Evolutionary conservation across 2,888 invertebrate genomes (phyloP), one percentile per base, ranked within the genome.

Genomic region (Tanytarsus gracilentus): DNA sequence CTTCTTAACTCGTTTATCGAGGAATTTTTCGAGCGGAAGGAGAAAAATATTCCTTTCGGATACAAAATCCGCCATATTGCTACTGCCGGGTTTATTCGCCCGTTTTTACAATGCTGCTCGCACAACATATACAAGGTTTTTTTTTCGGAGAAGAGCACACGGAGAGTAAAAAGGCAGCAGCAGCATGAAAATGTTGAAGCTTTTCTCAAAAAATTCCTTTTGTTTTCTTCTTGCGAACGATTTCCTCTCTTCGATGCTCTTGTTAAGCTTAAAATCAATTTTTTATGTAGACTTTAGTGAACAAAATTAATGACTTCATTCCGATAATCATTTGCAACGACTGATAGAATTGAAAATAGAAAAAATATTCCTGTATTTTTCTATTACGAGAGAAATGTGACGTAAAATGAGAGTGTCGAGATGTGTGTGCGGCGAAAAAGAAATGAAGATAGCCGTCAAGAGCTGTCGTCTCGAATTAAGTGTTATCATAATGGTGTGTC

Each of bases 61-160:
- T 48, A 29, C 58, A 29, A 27, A 48, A 48, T 55, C 58, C 58
- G 58, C 58, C 58, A 58, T 58, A 58, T 58, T 58, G 48, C 58
- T 48, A 58, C 58, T 58, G 58, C 58, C 58, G 58, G 58, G 58
- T 39, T 56, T 56, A n/a, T n/a, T 56, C 21, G 44, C 21, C 29
- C 48, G 14, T 58, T 58, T 56, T 44, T 48, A 23, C 36, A 25
- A 18, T 44, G 30, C 30, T 30, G 29, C 30, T 18, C 30, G 30
- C 16, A 51, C 16, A 51, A 40, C 48, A 21, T 58, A 30, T 26
- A 36, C 48, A n/a, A n/a, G n/a, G n/a, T n/a, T n/a, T n/a, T n/a
- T n/a, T n/a, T n/a, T n/a, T n/a, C n/a, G n/a, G n/a, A n/a, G n/a
- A n/a, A n/a, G n/a, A n/a, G 27, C 39, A 58, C 48, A 58, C 40